phyloP scores from a whole-genome alignment of 2,113 vertebrate species.

The Erythrocercus mccallii region DNA sequence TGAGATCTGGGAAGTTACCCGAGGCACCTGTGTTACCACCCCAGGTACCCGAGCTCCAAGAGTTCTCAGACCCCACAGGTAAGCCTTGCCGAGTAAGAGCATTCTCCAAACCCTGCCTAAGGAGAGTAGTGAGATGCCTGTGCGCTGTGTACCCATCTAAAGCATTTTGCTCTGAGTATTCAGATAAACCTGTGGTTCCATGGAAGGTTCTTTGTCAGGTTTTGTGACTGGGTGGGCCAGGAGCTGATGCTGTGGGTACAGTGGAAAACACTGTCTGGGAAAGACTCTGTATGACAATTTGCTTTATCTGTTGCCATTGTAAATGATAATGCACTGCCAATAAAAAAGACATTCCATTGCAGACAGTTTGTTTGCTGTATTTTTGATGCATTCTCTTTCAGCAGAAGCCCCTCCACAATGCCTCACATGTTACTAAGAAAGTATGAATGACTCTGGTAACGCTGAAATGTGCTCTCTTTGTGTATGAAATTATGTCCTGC shows the following conservation, averaged over 20 bases:
- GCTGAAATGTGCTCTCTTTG: conserved; percentile 5
- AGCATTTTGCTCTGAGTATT: neutral
- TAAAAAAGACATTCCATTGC: conserved; percentile 73
- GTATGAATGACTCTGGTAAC: conserved; percentile 27
- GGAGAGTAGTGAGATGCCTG: conserved; percentile 44
- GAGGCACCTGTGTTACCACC: conserved; percentile 70
- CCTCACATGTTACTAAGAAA: neutral
- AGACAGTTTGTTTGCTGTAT: conserved; percentile 77
- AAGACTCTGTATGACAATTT: conserved; percentile 56
- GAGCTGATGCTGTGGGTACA: conserved; percentile 2
- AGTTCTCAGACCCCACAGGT: conserved; percentile 88
- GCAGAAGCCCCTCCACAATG: conserved; percentile 9
- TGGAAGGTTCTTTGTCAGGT: conserved; percentile 1
- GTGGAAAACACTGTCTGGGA: conserved; percentile 20
- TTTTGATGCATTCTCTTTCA: conserved; percentile 70
- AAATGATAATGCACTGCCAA: conserved; percentile 64
- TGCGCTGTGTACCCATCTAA: conserved; percentile 20
- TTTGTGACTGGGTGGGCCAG: neutral
- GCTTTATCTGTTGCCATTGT: conserved; percentile 60
- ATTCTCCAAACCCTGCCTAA: conserved; percentile 45
- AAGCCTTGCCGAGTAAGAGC: conserved; percentile 64
- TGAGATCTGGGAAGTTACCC: conserved; percentile 80
- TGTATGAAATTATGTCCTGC: neutral
- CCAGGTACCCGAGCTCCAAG: conserved; percentile 83
- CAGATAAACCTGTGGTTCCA: neutral